Evolutionary conservation across 2,888 invertebrate species (phyloP), one percentile per base, ranked within the genome.

Genomic region (Ochropleura leucogaster): DNA sequence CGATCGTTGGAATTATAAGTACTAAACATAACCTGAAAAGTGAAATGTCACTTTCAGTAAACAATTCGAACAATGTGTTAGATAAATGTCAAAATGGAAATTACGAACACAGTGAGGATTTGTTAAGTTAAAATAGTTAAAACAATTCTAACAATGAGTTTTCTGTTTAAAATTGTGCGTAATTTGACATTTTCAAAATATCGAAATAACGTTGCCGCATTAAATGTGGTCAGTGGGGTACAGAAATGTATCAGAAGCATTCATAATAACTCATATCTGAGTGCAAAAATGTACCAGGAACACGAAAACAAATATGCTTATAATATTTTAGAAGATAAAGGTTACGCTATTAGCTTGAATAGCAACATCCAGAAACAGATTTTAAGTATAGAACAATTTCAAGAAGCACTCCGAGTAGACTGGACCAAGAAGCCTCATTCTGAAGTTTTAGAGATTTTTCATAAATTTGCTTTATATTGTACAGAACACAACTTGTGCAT

Each of bases 261-360:
- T 67, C 90, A 93, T 79, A 85, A 62, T 70, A 90, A 83, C 80
- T 74, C 89, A 44, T 88, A 55, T 57, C 79, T 92, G 65, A 84
- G 80, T 83, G 68, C 80, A n/a, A 94, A 93, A 93, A 93, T 95
- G 92, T 94, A 80, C 81, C 85, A 90, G 86, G 96, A 96, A 89
- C 86, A 91, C 84, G 97, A 97, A 90, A 96, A 95, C 83, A 87
- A 79, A 78, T 93, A 93, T 85, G 97, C 97, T 0, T 96, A 94
- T 75, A 86, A 79, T 75, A 86, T 97, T 68, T 92, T 97, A 91
- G 88, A 91, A 88, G 93, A 84, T 62, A 92, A 92, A 86, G 95
- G 95, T 47, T 94, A 95, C 82, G 90, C 89, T 44, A 84, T 89
- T 12, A 89, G 88, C 60, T 83, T 93, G 53, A 86, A 88, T 79